phyloP scores from a whole-genome alignment of 2,888 invertebrate genomes.

The Acronicta leporina region DNA sequence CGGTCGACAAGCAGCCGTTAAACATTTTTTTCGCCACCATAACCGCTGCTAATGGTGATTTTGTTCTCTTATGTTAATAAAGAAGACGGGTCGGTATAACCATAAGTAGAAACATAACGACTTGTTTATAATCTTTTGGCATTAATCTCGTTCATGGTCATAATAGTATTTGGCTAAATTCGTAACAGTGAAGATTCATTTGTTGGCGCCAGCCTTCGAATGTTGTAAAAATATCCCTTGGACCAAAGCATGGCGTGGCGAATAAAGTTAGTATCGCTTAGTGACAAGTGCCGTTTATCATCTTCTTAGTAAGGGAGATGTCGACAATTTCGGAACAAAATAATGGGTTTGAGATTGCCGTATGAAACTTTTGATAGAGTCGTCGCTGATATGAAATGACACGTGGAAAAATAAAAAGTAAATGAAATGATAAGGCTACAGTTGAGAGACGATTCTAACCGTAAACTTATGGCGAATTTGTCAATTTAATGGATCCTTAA shows the following conservation, averaged over 20 bases:
- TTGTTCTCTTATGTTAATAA: constrained; percentile 62
- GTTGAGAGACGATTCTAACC: too few relatives aligned
- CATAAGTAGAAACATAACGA: constrained; percentile 62
- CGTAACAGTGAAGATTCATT: constrained; percentile 55
- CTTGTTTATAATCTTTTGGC: constrained; percentile 67
- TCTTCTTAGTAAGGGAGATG: constrained; percentile 26
- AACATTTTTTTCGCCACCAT: constrained; percentile 22
- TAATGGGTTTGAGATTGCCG: not conserved
- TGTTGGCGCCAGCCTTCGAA: constrained; percentile 66
- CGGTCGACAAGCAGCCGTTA: constrained; percentile 28
- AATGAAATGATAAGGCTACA: too few relatives aligned
- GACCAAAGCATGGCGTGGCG: constrained; percentile 12
- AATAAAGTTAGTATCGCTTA: constrained; percentile 18
- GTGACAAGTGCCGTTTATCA: constrained; percentile 28
- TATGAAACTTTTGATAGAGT: too few relatives aligned
- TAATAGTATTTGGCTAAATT: constrained; percentile 63
- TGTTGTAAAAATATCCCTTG: constrained; percentile 34
- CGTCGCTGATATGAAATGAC: too few relatives aligned
- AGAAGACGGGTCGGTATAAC: constrained; percentile 47
- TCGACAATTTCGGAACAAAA: constrained; percentile 5
- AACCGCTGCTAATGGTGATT: constrained; percentile 32
- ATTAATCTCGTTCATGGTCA: constrained; percentile 55
- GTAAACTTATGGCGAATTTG: too few relatives aligned
- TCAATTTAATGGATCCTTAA: too few relatives aligned
- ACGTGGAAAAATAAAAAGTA: too few relatives aligned